Evolutionary conservation across 2,797 vertebrate genomes (phyloP).

Genomic region (Ctenopoma multispine): DNA sequence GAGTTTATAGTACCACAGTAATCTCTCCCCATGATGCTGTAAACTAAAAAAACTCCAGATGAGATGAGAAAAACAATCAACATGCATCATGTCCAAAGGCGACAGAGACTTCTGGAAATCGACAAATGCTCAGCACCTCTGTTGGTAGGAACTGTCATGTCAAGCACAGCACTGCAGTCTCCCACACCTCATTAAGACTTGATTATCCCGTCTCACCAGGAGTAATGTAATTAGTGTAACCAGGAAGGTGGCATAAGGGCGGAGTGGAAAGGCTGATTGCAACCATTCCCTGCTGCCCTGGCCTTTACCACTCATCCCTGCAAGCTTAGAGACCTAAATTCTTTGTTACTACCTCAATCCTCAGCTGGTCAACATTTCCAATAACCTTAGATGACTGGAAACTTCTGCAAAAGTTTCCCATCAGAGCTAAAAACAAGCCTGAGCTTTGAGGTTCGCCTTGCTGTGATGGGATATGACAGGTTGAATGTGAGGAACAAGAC

Average conservation of each 20-base stretch:
- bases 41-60: too few species aligned
- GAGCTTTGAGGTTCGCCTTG: slow-evolving; percentile 42
- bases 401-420: slow-evolving; percentile 28
- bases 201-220: slow-evolving; percentile 70
- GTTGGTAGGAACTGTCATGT: slow-evolving; percentile 35
- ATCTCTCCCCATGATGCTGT: too few species aligned
- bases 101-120: slow-evolving; percentile 2
- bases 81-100: neutral
- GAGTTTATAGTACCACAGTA: too few species aligned
- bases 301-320: slow-evolving; percentile 24
- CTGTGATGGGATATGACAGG: slow-evolving; percentile 62
- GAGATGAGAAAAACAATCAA: too few species aligned
- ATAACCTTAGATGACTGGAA: slow-evolving; percentile 26
- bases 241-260: slow-evolving; percentile 42
- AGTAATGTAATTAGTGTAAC: slow-evolving; percentile 75
- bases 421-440: slow-evolving; percentile 21
- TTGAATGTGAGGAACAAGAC: slow-evolving; percentile 29
- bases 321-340: slow-evolving; percentile 41
- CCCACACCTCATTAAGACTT: slow-evolving; percentile 70
- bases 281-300: slow-evolving; percentile 20
- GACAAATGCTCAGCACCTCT: slow-evolving; percentile 27
- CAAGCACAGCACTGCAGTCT: slow-evolving; percentile 40
- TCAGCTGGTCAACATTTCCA: neutral
- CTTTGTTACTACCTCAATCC: slow-evolving; percentile 28
- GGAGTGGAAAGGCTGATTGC: slow-evolving; percentile 40